Evolutionary conservation across 2,113 vertebrate species (phyloP).

Genomic region (Bettongia penicillata): DNA sequence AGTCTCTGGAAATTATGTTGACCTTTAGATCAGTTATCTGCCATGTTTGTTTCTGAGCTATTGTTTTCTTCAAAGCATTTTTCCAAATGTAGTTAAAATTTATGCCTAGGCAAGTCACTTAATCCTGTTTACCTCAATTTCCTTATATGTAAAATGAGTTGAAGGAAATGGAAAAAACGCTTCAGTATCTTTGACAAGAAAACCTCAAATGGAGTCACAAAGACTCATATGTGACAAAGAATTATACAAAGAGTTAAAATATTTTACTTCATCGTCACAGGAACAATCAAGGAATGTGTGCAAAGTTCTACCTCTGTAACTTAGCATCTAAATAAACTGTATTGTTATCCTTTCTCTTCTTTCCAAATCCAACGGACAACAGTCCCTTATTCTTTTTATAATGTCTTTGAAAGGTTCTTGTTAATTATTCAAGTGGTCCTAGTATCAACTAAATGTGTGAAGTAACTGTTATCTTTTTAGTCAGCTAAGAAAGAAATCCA

Average conservation of each 20-base stretch:
- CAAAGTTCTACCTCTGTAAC: neutral
- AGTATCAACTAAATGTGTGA: neutral
- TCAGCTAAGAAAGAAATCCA: neutral
- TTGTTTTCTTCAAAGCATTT: neutral
- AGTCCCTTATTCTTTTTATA: neutral
- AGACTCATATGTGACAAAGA: neutral
- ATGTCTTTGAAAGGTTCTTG: neutral
- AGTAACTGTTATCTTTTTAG: conserved; percentile 22
- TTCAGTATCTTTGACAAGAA: neutral
- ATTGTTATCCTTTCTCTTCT: neutral
- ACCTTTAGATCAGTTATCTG: neutral
- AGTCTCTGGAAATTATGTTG: neutral
- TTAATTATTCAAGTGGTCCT: conserved; percentile 29
- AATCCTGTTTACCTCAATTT: neutral
- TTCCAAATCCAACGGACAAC: neutral
- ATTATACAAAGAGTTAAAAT: neutral
- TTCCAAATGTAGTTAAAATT: neutral
- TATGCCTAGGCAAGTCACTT: neutral
- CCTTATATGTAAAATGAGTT: neutral
- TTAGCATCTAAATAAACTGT: neutral
- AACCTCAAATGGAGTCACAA: neutral
- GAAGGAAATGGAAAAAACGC: neutral
- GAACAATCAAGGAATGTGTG: neutral
- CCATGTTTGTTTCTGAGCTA: neutral
- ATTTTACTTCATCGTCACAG: neutral